These are phyloP conservation scores for Lasiurus borealis DNA, from an alignment of 2,113 vertebrate genomes.

Conservation along the genomic window DNA sequence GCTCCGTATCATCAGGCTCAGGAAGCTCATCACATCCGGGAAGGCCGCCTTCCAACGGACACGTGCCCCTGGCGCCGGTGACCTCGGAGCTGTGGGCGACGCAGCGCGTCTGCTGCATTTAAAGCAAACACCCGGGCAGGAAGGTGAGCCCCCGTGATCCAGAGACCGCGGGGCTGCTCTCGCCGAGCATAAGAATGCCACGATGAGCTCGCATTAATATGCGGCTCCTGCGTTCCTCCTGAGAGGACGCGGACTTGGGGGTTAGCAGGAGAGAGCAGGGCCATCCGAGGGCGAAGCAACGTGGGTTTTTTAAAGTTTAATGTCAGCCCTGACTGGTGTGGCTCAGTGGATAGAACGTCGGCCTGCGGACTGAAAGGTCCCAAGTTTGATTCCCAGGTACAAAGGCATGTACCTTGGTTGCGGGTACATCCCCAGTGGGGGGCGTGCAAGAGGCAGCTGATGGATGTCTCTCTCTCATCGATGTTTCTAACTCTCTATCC, in stretches of 20 bases:
- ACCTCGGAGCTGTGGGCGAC: conserved; percentile 52
- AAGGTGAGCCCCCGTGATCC: conserved; percentile 40
- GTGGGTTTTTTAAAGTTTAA: background rate
- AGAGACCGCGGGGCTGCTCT: conserved; percentile 14
- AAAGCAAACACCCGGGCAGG: conserved; percentile 55
- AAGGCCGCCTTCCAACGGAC: background rate
- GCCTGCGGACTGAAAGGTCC: no score
- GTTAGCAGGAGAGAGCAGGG: conserved; percentile 41
- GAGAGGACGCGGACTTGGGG: conserved; percentile 40
- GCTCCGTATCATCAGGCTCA: background rate
- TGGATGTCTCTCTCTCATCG: no score
- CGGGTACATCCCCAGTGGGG: no score
- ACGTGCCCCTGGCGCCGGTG: background rate
- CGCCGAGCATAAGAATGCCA: background rate
- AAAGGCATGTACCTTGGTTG: no score
- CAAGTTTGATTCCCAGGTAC: no score
- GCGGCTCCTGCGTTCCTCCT: background rate
- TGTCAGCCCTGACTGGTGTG: background rate
- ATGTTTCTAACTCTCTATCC: no score
- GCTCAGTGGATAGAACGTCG: no score
- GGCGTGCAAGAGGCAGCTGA: no score
- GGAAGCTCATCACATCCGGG: background rate
- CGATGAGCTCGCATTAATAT: conserved; percentile 22
- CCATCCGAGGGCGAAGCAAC: background rate
- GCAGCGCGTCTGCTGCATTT: conserved; percentile 56